These are phyloP conservation scores for Neelides sp. DNA, from an alignment of 1,140 invertebrate genomes.

Conservation along the genomic window DNA sequence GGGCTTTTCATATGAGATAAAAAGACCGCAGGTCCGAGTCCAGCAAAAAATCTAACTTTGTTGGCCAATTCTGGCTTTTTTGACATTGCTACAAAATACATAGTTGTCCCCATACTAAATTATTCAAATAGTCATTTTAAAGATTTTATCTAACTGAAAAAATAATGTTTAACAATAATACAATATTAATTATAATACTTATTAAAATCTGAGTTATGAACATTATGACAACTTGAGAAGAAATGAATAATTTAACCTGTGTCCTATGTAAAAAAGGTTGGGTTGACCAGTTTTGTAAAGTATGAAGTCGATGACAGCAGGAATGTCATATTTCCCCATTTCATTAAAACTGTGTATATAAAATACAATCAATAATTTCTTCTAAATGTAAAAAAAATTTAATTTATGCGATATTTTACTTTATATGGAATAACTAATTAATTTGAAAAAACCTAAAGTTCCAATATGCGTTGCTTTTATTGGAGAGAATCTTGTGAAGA, in stretches of 20 bases:
- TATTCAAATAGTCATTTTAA: too few species aligned
- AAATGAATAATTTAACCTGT: too few species aligned
- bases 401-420: neutral
- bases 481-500: slow-evolving; percentile 7
- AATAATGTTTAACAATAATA: too few species aligned
- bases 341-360: slow-evolving; percentile 16
- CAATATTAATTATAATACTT: too few species aligned
- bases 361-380: too few species aligned
- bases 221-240: too few species aligned
- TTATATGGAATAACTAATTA: neutral
- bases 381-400: neutral
- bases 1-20: slow-evolving; percentile 31
- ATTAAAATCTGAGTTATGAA: too few species aligned
- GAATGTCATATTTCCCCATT: slow-evolving; percentile 36
- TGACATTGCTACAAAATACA: slow-evolving; percentile 47
- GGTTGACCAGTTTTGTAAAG: slow-evolving; percentile 27
- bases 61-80: slow-evolving; percentile 48
- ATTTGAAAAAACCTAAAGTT: too few species aligned
- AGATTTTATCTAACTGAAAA: too few species aligned
- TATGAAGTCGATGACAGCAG: slow-evolving; percentile 24
- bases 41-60: slow-evolving; percentile 49
- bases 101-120: slow-evolving; percentile 47
- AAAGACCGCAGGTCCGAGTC: too few species aligned
- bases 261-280: slow-evolving; percentile 48
- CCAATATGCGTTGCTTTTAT: slow-evolving; percentile 18